Evolutionary conservation across 2,888 invertebrate genomes (phyloP).

Genomic region (Lochmaea crataegi): DNA sequence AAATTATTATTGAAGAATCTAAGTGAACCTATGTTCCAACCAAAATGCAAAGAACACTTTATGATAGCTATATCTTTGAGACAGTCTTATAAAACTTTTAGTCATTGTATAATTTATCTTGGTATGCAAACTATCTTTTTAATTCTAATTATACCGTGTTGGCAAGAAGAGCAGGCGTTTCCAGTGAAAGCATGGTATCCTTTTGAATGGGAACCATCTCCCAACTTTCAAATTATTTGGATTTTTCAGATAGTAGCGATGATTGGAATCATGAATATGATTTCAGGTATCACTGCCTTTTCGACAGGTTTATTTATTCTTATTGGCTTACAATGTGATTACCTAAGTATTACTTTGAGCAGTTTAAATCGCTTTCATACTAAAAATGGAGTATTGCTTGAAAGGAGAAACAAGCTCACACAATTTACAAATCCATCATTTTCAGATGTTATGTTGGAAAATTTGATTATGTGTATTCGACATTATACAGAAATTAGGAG

Average conservation of each 20-base stretch:
- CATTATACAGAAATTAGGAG: slow-evolving; percentile 37
- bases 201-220: slow-evolving; percentile 23
- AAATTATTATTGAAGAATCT: slow-evolving; percentile 22
- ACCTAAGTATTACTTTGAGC: slow-evolving; percentile 31
- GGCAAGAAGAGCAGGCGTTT: slow-evolving; percentile 8
- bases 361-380: slow-evolving; percentile 25
- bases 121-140: slow-evolving; percentile 27
- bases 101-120: slow-evolving; percentile 23
- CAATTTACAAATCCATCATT: neutral
- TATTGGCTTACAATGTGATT: slow-evolving; percentile 42
- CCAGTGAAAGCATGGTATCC: slow-evolving; percentile 39
- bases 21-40: slow-evolving; percentile 28
- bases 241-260: slow-evolving; percentile 37
- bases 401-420: neutral
- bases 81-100: slow-evolving; percentile 20
- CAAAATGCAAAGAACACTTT: slow-evolving; percentile 24
- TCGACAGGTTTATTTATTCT: slow-evolving; percentile 32
- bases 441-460: slow-evolving; percentile 26
- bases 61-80: slow-evolving; percentile 3
- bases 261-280: slow-evolving; percentile 22
- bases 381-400: slow-evolving; percentile 7
- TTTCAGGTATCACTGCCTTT: slow-evolving; percentile 34
- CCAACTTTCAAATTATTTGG: slow-evolving; percentile 31
- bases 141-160: slow-evolving; percentile 24
- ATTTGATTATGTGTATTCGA: slow-evolving; percentile 35